Percentiles rank a stretch among this genome's conserved stretches.
These are phyloP conservation scores for Entomobrya multifasciata DNA, from an alignment of 2,888 invertebrate genomes.

Conservation along the genomic window DNA sequence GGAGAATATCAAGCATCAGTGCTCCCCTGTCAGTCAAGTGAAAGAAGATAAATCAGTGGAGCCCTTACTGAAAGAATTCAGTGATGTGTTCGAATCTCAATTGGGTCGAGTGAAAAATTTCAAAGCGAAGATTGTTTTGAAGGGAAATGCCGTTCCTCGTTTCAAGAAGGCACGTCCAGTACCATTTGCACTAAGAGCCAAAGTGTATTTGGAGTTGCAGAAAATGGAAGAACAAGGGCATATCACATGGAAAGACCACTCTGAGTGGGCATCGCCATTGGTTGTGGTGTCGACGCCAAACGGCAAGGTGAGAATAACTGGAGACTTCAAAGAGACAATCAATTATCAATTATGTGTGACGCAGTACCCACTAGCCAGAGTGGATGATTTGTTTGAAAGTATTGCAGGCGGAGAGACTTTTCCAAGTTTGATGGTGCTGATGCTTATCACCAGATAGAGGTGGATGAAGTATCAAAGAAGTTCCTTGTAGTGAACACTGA, in stretches of 20 bases:
- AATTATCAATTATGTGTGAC: conserved; percentile 79
- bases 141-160: conserved; percentile 78
- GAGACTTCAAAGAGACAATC: conserved; percentile 80
- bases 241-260: conserved; percentile 70
- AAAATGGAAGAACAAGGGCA: conserved; percentile 75
- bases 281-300: conserved; percentile 81
- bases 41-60: not conserved
- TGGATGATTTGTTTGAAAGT: conserved; percentile 75
- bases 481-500: conserved; percentile 80
- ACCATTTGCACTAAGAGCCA: conserved; percentile 80
- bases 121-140: conserved; percentile 76
- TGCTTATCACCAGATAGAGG: conserved; percentile 80
- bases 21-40: not conserved
- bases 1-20: conserved; percentile 38
- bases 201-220: conserved; percentile 71
- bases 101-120: conserved; percentile 75
- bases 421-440: conserved; percentile 80
- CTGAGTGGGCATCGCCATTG: conserved; percentile 80
- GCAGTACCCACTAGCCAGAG: conserved; percentile 78
- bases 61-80: conserved; percentile 22
- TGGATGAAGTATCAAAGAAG: conserved; percentile 79
- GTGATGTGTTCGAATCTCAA: conserved; percentile 59
- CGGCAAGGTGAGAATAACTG: conserved; percentile 80
- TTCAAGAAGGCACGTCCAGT: conserved; percentile 79
- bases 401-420: conserved; percentile 80